Percentiles rank a stretch among this genome's conserved stretches.
These are phyloP conservation scores for Daboia siamensis DNA, from an alignment of 2,113 vertebrate species.

Conservation along the genomic window DNA sequence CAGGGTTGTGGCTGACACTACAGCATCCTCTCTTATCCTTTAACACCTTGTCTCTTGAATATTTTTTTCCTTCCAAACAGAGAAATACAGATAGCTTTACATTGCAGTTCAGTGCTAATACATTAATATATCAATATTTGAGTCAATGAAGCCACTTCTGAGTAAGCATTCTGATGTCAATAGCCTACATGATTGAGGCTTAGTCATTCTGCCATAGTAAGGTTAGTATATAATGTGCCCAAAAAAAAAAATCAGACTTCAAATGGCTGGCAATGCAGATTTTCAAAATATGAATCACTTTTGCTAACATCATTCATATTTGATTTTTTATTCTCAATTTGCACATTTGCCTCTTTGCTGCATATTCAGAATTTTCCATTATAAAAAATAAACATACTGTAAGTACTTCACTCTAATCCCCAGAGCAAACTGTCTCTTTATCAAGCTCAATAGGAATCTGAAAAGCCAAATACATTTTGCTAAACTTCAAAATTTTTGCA, in stretches of 20 bases:
- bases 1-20: background rate
- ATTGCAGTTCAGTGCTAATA: background rate
- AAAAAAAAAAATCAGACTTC: slow-evolving; percentile 17
- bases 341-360: slow-evolving; percentile 12
- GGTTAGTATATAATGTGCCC: background rate
- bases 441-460: background rate
- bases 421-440: slow-evolving; percentile 7
- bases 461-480: slow-evolving; percentile 9
- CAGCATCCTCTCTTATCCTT: background rate
- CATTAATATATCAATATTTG: background rate
- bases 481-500: background rate
- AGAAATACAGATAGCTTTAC: background rate
- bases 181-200: background rate
- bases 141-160: background rate
- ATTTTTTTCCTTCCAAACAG: background rate
- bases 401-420: background rate
- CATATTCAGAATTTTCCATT: slow-evolving; percentile 16
- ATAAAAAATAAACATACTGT: background rate
- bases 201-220: slow-evolving; percentile 1
- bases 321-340: background rate
- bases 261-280: slow-evolving; percentile 9
- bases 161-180: slow-evolving; percentile 1
- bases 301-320: background rate
- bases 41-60: background rate
- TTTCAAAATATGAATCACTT: background rate